Conservation (phyloP, 2,113 vertebrate species). For the Perca flavescens region DNA sequence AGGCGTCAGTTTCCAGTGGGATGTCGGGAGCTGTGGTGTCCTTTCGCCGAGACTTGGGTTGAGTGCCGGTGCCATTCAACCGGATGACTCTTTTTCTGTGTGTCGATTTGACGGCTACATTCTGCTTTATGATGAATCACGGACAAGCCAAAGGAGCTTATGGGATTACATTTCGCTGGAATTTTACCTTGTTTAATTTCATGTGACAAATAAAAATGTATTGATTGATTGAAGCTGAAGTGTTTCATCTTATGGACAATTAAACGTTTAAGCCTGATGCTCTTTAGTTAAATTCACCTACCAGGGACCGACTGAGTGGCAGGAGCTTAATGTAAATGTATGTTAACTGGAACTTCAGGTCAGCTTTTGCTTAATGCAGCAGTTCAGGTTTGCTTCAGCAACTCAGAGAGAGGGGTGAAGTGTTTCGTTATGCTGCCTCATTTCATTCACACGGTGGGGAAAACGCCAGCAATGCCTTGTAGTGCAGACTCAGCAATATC, state of each 20-base stretch:
- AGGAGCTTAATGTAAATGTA: neutral
- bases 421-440: constrained; percentile 24
- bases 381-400: constrained; percentile 8
- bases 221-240: too few species aligned
- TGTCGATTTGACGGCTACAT: too few species aligned
- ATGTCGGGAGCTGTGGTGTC: too few species aligned
- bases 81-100: too few species aligned
- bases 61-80: too few species aligned
- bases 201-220: too few species aligned
- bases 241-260: constrained; percentile 1
- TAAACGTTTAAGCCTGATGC: neutral
- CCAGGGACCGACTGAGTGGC: neutral
- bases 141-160: too few species aligned
- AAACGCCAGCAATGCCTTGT: constrained; percentile 2
- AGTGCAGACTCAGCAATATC: constrained; percentile 47
- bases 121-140: too few species aligned
- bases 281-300: neutral
- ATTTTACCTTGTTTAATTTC: too few species aligned
- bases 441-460: constrained; percentile 22
- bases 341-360: neutral
- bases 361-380: constrained; percentile 3
- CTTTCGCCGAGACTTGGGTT: too few species aligned
- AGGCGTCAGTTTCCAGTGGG: too few species aligned
- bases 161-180: too few species aligned
- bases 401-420: neutral